Conservation (phyloP, 2,888 invertebrate species). For the Ganaspis brasiliensis region DNA sequence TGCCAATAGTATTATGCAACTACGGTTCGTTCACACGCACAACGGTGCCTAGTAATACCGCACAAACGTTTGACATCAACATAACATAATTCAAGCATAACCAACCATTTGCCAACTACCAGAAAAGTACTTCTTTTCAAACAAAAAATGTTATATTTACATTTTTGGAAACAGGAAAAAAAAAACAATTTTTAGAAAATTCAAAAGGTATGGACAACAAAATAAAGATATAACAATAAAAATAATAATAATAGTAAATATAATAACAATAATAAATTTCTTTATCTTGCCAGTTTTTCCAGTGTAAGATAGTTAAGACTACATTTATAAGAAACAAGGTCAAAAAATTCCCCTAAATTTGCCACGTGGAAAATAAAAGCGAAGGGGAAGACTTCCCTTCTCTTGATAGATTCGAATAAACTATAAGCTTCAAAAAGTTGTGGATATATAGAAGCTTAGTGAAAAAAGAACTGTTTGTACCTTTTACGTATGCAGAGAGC, state of each 20-base stretch:
- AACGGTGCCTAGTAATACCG: conserved; percentile 2
- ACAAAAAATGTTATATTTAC: no score
- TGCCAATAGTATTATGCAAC: conserved; percentile 18
- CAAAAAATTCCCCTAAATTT: conserved; percentile 8
- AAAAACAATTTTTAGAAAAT: no score
- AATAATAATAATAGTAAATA: background rate
- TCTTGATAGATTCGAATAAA: conserved; percentile 7
- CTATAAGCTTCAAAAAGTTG: background rate
- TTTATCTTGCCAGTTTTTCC: no score
- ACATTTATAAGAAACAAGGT: background rate
- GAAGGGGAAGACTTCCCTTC: conserved; percentile 15
- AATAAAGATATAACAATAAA: no score
- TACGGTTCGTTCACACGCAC: conserved; percentile 22
- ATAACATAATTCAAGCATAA: background rate
- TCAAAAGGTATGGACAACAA: no score
- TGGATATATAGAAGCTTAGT: background rate
- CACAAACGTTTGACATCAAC: conserved; percentile 10
- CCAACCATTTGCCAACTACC: background rate
- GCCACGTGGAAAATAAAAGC: conserved; percentile 5
- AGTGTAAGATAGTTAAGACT: background rate
- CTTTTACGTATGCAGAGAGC: conserved; percentile 57
- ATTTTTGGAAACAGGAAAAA: no score
- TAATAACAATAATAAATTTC: background rate
- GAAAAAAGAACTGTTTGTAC: background rate
- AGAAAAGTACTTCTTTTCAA: background rate